Base-by-base conservation (phyloP, 1,140 invertebrate species). In the Copidosoma floridanum region DNA sequence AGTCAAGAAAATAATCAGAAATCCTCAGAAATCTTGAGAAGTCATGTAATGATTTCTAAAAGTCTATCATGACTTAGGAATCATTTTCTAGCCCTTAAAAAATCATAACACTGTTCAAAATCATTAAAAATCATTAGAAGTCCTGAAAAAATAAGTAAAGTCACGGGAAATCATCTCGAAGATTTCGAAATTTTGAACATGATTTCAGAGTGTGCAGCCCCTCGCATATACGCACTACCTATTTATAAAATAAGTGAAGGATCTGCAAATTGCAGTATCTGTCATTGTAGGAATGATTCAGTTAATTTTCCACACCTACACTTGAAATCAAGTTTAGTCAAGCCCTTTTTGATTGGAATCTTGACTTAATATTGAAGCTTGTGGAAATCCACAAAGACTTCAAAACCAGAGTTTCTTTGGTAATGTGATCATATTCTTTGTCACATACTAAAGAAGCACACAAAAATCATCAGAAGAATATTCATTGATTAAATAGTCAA, bases 361-460 rank as follows among this genome's bases (percentile, higher is more conserved):
- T 54, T 57, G 53, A 47, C 64, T 67, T 68, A 65, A 63, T 67
- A 65, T 65, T 70, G 67, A 66, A 62, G 60, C 68, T 70, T 61
- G 66, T 67, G 66, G 74, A n/a, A n/a, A 69, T 78, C 74, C 77
- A 79, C 76, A 74, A 57, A 77, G 72, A 70, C 78, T 76, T 76
- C 73, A 4, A 73, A 74, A 78, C 75, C 77, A 78, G 61, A 63
- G 47, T 63, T 63, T 63, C 61, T 63, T 63, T 63, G 72, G 74
- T 71, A 73, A 70, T 75, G 76, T 62, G 60, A 79, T 80, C 77
- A 79, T 79, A 79, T 80, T 79, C 78, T 79, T 80, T 80, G 71
- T 80, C 77, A 79, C 77, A 35, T 50, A 50, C 56, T 57, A 57
- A n/a, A n/a, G 56, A 72, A 76, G 77, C 73, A 73, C 73, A 73